Percentiles rank a stretch among this genome's conserved stretches.
These are phyloP conservation scores for Fistularia commersonii DNA, from an alignment of 2,797 vertebrate genomes.

Conservation along the genomic window DNA sequence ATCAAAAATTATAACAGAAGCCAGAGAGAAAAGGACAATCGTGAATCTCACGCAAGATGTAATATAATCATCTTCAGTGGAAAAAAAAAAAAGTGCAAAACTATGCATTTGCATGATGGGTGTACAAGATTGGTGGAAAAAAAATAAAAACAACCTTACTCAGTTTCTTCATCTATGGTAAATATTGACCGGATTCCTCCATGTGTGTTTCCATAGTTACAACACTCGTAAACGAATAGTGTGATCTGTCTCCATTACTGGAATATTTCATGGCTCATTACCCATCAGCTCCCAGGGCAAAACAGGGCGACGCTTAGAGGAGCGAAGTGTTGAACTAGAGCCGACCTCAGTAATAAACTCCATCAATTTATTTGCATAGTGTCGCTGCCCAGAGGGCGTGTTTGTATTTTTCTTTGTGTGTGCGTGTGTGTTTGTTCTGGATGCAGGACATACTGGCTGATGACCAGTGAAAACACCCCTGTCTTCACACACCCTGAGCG, in stretches of 20 bases:
- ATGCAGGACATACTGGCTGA: too few relatives aligned
- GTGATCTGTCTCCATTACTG: constrained; percentile 46
- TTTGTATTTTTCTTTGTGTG: constrained; percentile 5
- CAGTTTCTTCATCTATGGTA: constrained; percentile 1
- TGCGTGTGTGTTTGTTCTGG: background rate
- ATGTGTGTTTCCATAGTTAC: constrained; percentile 33
- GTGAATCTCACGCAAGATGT: constrained; percentile 10
- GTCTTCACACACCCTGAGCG: too few relatives aligned
- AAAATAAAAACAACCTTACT: too few relatives aligned
- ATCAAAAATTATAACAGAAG: constrained; percentile 14
- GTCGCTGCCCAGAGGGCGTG: constrained; percentile 10
- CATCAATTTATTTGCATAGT: constrained; percentile 35
- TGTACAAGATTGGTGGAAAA: too few relatives aligned
- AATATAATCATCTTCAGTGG: background rate
- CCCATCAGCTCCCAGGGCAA: constrained; percentile 34
- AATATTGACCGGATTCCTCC: constrained; percentile 25
- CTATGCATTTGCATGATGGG: too few relatives aligned
- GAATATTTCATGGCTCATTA: constrained; percentile 58
- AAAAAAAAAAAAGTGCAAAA: too few relatives aligned
- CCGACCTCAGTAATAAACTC: constrained; percentile 32
- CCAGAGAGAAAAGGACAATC: background rate
- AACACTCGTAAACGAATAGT: constrained; percentile 1
- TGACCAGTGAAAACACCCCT: too few relatives aligned
- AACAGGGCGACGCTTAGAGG: constrained; percentile 23
- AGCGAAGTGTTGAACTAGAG: constrained; percentile 13